These are phyloP conservation scores for Scatophagus argus DNA, from an alignment of 2,113 vertebrate genomes.

Conservation along the genomic window DNA sequence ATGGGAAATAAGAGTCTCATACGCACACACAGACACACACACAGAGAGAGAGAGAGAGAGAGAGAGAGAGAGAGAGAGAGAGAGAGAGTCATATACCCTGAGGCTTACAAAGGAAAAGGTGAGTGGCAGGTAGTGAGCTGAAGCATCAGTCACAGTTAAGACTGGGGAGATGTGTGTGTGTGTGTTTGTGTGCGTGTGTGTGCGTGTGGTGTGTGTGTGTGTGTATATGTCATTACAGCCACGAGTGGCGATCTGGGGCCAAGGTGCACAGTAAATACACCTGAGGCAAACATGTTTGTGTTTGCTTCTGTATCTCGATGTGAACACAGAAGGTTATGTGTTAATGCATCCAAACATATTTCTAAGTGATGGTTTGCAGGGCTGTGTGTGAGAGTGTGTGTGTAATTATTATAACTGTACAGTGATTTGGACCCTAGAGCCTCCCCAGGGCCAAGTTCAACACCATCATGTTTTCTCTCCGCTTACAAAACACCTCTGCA, in stretches of 20 bases:
- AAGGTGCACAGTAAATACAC: slow-evolving; percentile 34
- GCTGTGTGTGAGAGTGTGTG: slow-evolving; percentile 15
- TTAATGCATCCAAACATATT: slow-evolving; percentile 22
- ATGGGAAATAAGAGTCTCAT: slow-evolving; percentile 38
- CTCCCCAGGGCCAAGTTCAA: slow-evolving; percentile 57
- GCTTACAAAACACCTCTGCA: slow-evolving; percentile 56
- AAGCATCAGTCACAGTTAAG: slow-evolving; percentile 59
- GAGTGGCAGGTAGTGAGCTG: slow-evolving; percentile 65
- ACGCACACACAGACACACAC: slow-evolving; percentile 17
- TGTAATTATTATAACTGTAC: slow-evolving; percentile 48
- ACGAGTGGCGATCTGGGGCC: slow-evolving; percentile 33
- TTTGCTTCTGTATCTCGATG: neutral
- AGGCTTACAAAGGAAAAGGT: slow-evolving; percentile 43
- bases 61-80: no score
- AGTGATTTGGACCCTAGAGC: slow-evolving; percentile 56
- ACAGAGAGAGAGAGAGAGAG: no score
- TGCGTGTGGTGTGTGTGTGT: slow-evolving; percentile 24
- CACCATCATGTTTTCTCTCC: slow-evolving; percentile 60
- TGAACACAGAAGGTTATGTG: slow-evolving; percentile 24
- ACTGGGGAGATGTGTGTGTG: slow-evolving; percentile 31
- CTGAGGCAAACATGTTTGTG: slow-evolving; percentile 16
- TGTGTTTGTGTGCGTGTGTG: slow-evolving; percentile 16
- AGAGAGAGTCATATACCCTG: slow-evolving; percentile 38
- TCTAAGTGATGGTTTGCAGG: slow-evolving; percentile 25
- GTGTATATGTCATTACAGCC: slow-evolving; percentile 30